Conservation (phyloP, 2,888 invertebrate species). For the Sarcophaga subvicina region DNA sequence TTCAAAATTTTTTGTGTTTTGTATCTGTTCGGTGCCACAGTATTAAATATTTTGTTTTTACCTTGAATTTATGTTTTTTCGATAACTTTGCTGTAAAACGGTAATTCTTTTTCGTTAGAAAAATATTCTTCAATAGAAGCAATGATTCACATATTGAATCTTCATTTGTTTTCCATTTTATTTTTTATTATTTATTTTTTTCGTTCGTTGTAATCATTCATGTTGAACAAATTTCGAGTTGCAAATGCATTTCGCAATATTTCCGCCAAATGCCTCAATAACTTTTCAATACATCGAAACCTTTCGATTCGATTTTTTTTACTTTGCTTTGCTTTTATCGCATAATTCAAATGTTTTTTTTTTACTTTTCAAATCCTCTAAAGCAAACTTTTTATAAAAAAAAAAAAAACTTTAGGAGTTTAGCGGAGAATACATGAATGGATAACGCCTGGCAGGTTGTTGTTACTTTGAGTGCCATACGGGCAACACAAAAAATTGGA, state of each 20-base stretch:
- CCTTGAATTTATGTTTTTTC: not conserved
- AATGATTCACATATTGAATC: conserved; percentile 17
- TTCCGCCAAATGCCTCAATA: conserved; percentile 53
- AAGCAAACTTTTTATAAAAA: not conserved
- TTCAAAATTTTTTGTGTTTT: too few relatives aligned
- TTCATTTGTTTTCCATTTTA: conserved; percentile 4
- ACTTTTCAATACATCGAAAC: conserved; percentile 52
- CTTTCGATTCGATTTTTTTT: not conserved
- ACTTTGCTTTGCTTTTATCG: not conserved
- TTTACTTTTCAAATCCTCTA: not conserved
- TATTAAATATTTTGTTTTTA: not conserved
- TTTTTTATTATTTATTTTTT: not conserved
- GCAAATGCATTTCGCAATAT: conserved; percentile 47
- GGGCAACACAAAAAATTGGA: not conserved
- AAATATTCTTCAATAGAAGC: conserved; percentile 4
- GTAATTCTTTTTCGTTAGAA: conserved; percentile 3
- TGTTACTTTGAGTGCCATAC: conserved; percentile 19
- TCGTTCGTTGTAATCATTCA: not conserved
- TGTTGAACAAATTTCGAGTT: conserved; percentile 23
- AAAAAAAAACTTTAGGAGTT: conserved; percentile 24
- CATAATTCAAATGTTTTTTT: not conserved
- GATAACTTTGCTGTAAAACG: not conserved
- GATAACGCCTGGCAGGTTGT: conserved; percentile 41
- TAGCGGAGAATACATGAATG: not conserved
- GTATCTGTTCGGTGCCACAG: not conserved